Percentiles rank a stretch among this genome's conserved stretches.
These are phyloP conservation scores for Ranitomeya imitator DNA, from an alignment of 2,113 vertebrate genomes.

Conservation along the genomic window DNA sequence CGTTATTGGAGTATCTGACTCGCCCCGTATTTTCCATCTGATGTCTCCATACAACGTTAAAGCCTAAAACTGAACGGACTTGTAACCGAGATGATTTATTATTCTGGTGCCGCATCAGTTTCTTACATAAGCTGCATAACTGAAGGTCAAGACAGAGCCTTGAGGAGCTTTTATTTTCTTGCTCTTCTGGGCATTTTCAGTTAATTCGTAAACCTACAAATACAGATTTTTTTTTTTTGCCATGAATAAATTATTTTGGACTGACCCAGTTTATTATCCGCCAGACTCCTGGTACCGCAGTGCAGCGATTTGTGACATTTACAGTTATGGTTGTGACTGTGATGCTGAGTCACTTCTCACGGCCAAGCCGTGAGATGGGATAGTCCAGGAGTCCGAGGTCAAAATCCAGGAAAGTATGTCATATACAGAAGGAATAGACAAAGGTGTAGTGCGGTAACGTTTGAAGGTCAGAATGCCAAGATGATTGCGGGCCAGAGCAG, in stretches of 20 bases:
- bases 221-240: conserved; percentile 8
- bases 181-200: not conserved
- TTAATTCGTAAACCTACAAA: conserved; percentile 30
- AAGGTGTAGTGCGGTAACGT: too few relatives aligned
- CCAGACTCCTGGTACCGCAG: not conserved
- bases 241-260: conserved; percentile 49
- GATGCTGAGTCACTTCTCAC: too few relatives aligned
- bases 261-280: conserved; percentile 19
- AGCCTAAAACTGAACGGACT: not conserved
- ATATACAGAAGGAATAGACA: too few relatives aligned
- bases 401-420: too few relatives aligned
- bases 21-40: not conserved
- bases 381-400: too few relatives aligned
- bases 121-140: not conserved
- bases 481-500: too few relatives aligned
- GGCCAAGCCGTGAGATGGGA: too few relatives aligned
- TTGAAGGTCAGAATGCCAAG: too few relatives aligned
- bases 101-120: not conserved
- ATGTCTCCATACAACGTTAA: not conserved
- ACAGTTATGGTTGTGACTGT: too few relatives aligned
- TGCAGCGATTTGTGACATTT: not conserved
- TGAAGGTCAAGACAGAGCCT: not conserved
- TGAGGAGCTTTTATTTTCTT: not conserved
- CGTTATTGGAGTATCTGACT: too few relatives aligned
- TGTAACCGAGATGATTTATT: not conserved